Conservation (phyloP, 2,113 vertebrate species). For the Austrofundulus limnaeus region DNA sequence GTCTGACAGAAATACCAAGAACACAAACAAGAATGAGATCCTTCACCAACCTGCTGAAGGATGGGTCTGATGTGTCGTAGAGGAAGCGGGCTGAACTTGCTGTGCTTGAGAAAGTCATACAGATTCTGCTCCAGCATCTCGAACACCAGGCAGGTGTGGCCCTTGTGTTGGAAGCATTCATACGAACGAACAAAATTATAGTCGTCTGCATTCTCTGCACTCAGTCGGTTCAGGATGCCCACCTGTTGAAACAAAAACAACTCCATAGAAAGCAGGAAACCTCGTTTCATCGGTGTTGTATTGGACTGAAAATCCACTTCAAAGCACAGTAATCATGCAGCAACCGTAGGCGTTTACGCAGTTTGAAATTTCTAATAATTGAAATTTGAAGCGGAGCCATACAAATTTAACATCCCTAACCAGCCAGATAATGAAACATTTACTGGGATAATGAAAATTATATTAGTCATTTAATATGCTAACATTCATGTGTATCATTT, state of each 20-base stretch:
- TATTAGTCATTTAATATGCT: not conserved
- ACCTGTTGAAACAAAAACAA: constrained; percentile 75
- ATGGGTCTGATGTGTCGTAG: constrained; percentile 95
- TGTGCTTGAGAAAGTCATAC: constrained; percentile 98
- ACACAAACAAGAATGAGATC: not conserved
- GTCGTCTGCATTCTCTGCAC: constrained; percentile 95
- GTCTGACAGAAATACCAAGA: accelerated
- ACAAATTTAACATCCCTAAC: not conserved
- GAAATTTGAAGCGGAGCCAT: not conserved
- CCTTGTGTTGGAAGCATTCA: constrained; percentile 99
- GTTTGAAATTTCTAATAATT: not conserved
- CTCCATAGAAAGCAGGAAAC: not conserved
- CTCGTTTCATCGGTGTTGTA: not conserved
- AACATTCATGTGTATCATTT: not conserved
- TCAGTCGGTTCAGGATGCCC: constrained; percentile 94
- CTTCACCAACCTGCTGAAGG: constrained; percentile 74
- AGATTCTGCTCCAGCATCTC: constrained; percentile 99
- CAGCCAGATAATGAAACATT: not conserved
- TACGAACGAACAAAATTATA: constrained; percentile 98
- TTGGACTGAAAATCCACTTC: not conserved
- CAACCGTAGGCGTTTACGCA: not conserved
- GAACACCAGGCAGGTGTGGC: constrained; percentile 97
- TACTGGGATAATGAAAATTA: not conserved
- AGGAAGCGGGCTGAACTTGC: constrained; percentile 96
- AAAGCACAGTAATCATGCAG: not conserved